Evolutionary conservation across 2,113 vertebrate genomes (phyloP).

Genomic region (Acrocephalus arundinaceus): DNA sequence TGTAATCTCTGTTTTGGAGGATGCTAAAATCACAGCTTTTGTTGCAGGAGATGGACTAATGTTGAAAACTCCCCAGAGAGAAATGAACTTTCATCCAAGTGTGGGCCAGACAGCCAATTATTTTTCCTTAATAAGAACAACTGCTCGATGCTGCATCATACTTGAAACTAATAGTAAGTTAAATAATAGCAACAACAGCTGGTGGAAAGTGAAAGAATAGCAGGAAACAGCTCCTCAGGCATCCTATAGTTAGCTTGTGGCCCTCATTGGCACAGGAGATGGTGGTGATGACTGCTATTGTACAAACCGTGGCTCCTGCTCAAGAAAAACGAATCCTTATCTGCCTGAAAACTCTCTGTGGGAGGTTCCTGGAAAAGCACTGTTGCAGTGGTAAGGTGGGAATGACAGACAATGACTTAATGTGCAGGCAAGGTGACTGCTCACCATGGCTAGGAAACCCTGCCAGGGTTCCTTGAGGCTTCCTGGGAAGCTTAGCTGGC

Average conservation of each 20-base stretch:
- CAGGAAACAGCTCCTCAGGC: conserved; percentile 44
- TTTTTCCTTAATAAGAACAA: conserved; percentile 14
- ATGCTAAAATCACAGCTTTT: conserved; percentile 19
- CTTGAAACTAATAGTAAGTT: conserved; percentile 4
- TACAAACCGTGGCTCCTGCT: neutral
- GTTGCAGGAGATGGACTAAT: neutral
- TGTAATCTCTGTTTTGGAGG: neutral
- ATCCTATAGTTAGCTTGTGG: conserved; percentile 6
- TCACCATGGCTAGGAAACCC: neutral
- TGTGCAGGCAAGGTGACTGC: neutral
- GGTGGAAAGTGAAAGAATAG: conserved; percentile 59
- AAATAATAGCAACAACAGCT: conserved; percentile 31
- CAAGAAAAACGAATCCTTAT: neutral
- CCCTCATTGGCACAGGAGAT: neutral
- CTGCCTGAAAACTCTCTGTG: neutral
- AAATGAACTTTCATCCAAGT: neutral
- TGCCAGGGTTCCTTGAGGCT: neutral
- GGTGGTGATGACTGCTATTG: neutral
- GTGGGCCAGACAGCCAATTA: neutral
- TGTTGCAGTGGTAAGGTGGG: neutral
- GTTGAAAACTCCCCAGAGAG: conserved; percentile 4
- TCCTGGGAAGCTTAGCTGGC: neutral
- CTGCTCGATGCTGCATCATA: neutral
- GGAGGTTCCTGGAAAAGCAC: conserved; percentile 31
- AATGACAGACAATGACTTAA: neutral